Evolutionary conservation across 2,113 vertebrate genomes (phyloP), one percentile per base, ranked within the genome.

Genomic region (Delphinus delphis): DNA sequence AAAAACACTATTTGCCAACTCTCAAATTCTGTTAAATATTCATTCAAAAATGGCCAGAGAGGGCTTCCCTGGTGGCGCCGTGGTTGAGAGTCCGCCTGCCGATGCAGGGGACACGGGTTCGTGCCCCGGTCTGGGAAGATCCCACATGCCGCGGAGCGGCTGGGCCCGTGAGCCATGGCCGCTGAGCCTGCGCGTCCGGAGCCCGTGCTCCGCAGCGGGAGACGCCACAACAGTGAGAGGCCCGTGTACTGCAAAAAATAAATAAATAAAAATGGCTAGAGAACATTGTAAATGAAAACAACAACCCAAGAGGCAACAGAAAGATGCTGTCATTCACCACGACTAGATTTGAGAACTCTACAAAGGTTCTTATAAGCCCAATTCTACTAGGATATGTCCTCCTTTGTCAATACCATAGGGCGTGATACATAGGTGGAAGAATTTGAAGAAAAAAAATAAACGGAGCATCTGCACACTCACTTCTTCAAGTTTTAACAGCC

Each of bases 401-500:
- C 25, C 63, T 84, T 68, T 81, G 41, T 83, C 85, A 96, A 36
- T 41, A 94, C 70, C 85, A 74, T 87, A 68, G 79, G 68, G 76
- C 18, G 0, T 68, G 74, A 70, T 20, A 73, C 23, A 93, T 4
- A 74, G 89, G 76, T 50, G 20, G 65, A 60, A 68, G 5, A 33
- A 88, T 18, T 31, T n/a, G 38, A 44, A 58, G 63, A 33, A 38
- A 91, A 93, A 92, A 95, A 36, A 65, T 65, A 88, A 89, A 79
- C 0, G 14, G 21, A 74, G 55, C 79, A 88, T 94, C 91, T 96
- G 88, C 91, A 71, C 38, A 47, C 21, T 80, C 36, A 89, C 26
- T 84, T 91, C 28, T 95, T 93, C 93, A 79, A 92, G 53, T 81
- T 95, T 71, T 82, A 95, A 71, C 18, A 94, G 83, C 41, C 79